A percentile compares a stretch with the other conserved stretches of the same genome.
Conservation (phyloP, 2,888 invertebrate species). For the Chrysotoxum bicinctum region DNA sequence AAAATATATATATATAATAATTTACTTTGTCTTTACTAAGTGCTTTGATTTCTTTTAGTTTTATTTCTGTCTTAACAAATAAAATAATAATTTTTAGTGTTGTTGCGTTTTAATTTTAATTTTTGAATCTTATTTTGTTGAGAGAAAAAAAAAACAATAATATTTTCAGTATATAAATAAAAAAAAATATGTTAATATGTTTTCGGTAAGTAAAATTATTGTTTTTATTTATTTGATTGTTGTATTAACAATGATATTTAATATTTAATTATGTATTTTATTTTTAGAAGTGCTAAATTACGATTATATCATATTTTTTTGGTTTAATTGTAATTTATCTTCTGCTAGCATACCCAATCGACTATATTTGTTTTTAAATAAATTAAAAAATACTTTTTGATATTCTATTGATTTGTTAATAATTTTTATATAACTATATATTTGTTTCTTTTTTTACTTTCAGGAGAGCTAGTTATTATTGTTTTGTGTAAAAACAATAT, state of each 20-base stretch:
- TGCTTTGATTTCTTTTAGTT: slow-evolving; percentile 52
- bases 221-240: slow-evolving; percentile 70
- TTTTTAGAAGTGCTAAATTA: slow-evolving; percentile 74
- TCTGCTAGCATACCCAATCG: slow-evolving; percentile 48
- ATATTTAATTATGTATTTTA: slow-evolving; percentile 66
- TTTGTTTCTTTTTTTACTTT: slow-evolving; percentile 72
- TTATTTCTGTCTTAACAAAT: slow-evolving; percentile 40
- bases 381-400: slow-evolving; percentile 15
- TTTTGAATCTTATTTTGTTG: slow-evolving; percentile 41
- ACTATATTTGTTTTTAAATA: slow-evolving; percentile 37
- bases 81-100: slow-evolving; percentile 57
- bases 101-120: slow-evolving; percentile 51
- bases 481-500: slow-evolving; percentile 73
- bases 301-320: slow-evolving; percentile 59
- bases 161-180: slow-evolving; percentile 59
- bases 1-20: slow-evolving; percentile 21
- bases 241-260: slow-evolving; percentile 45
- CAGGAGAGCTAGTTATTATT: slow-evolving; percentile 74
- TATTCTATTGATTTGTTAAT: slow-evolving; percentile 55
- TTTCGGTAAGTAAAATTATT: slow-evolving; percentile 74
- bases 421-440: slow-evolving; percentile 64
- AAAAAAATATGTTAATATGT: slow-evolving; percentile 62
- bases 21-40: slow-evolving; percentile 53
- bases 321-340: slow-evolving; percentile 67
- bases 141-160: slow-evolving; percentile 29